Base-by-base conservation (phyloP, 2,888 invertebrate species). In the Imbricaverruca yamaguchii region DNA sequence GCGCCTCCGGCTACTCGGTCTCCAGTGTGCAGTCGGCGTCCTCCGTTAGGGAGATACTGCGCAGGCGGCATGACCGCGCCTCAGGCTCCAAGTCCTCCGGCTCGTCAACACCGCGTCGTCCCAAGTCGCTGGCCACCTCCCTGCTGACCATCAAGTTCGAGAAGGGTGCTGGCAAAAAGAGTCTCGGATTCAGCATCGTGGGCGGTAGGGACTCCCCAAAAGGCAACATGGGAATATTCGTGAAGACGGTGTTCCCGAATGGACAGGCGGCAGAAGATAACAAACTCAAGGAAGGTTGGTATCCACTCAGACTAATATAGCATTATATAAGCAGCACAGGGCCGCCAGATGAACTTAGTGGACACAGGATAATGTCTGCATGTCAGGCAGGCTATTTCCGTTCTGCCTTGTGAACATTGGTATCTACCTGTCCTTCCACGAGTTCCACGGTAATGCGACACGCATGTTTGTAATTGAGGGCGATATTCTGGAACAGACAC, bases 141-240 rank as follows among this genome's bases (percentile, higher is more conserved):
- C 84, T 87, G 80, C 86, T 86, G 83, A 87, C 87, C 18, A 90
- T 91, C 18, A 91, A 91, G 82, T 94, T 94, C 87, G 92, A 92
- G 88, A 95, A 95, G 88, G 95, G 95, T 56, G 91, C 91, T 9
- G 93, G 94, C 56, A 92, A 93, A 85, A 95, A 94, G 87, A 94
- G 94, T 81, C 89, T 95, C 80, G 95, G 95, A 65, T 95, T 96
- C 87, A 95, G 94, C 86, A 94, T 95, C 85, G 95, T 95, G 59
- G 96, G 95, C 80, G 96, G 95, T 79, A 91, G 92, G 80, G 95
- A 95, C 87, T 94, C 94, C 6, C 93, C 94, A 0, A 93, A 93
- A 87, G 95, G 88, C 18, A 92, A 92, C 87, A 93, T 95, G 91
- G 95, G 95, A 79, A 94, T 96, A 87, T 95, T 93, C 87, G 93